Conservation (phyloP, 2,797 vertebrate genomes). For the Argya squamiceps region DNA sequence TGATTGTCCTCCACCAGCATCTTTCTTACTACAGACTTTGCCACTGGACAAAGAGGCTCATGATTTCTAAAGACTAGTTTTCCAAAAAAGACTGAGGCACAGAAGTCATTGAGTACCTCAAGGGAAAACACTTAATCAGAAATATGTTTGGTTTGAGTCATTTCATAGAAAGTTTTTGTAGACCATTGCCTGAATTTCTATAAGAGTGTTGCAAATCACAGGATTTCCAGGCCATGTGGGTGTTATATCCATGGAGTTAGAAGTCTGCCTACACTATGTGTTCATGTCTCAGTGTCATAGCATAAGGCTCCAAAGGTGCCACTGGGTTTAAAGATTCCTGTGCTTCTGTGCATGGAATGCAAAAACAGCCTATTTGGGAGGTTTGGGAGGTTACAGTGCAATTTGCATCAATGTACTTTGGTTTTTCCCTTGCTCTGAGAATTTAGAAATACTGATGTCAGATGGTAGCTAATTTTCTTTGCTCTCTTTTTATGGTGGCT, state of each 20-base stretch:
- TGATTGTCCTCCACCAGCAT: not conserved
- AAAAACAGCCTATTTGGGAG: not conserved
- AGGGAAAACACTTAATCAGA: not conserved
- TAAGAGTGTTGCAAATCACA: not conserved
- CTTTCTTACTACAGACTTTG: not conserved
- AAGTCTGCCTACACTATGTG: not conserved
- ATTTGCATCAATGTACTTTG: not conserved
- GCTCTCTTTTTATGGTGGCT: not conserved
- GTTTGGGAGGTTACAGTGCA: not conserved
- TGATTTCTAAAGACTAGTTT: not conserved
- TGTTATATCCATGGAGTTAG: not conserved
- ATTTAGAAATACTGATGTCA: not conserved
- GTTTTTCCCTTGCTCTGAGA: accelerated
- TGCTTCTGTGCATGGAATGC: not conserved
- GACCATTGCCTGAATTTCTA: not conserved
- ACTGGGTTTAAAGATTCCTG: not conserved
- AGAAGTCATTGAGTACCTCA: not conserved
- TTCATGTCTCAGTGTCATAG: not conserved
- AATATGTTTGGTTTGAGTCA: not conserved
- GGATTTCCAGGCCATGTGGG: not conserved
- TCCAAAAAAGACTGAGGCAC: not conserved
- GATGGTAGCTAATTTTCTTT: not conserved
- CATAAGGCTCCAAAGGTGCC: not conserved
- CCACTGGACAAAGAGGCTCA: not conserved
- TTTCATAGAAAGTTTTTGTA: not conserved